Conservation (phyloP, 2,113 vertebrate genomes). For the Trichechus manatus region DNA sequence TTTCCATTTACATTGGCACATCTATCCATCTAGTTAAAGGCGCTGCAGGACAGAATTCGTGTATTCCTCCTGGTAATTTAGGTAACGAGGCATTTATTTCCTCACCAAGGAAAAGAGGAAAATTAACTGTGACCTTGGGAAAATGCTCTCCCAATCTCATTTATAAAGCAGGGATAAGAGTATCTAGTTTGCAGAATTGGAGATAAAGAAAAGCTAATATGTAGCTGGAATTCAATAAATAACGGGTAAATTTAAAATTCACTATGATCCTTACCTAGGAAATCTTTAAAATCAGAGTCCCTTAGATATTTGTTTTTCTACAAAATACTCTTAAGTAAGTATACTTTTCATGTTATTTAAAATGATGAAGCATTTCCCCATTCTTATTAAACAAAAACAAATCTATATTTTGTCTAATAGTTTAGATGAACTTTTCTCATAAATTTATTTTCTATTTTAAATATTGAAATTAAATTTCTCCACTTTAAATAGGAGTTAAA, state of each 20-base stretch:
- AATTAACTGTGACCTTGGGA: constrained; percentile 7
- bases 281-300: neutral
- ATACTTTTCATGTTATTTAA: neutral
- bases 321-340: neutral
- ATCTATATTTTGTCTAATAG: neutral
- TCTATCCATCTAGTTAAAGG: neutral
- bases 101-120: neutral
- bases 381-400: neutral
- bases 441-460: neutral
- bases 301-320: neutral
- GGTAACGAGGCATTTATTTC: neutral
- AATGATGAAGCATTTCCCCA: neutral
- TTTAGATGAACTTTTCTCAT: neutral
- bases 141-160: neutral
- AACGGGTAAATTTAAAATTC: neutral
- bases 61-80: neutral
- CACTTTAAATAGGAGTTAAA: neutral
- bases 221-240: neutral
- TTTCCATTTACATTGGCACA: constrained; percentile 5
- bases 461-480: neutral
- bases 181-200: neutral
- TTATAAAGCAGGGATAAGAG: neutral
- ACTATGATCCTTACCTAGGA: neutral
- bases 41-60: neutral
- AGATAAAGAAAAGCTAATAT: neutral